Conservation (phyloP, 2,797 vertebrate species). For the Chelon labrosus region DNA sequence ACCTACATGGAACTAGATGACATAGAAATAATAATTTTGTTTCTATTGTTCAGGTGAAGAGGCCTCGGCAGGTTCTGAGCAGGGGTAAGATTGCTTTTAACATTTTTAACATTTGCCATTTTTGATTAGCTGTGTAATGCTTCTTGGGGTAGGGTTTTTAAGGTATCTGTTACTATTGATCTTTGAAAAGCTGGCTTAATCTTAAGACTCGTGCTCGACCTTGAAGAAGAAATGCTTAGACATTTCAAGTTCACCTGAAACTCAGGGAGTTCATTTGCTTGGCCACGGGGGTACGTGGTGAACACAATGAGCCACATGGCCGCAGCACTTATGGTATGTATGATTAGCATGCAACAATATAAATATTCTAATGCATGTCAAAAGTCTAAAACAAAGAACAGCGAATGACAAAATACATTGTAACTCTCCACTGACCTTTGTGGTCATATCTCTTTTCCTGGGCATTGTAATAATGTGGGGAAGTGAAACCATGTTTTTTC, state of each 20-base stretch:
- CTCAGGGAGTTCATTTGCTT: conserved; percentile 77
- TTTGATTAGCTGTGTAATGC: conserved; percentile 29
- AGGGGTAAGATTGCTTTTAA: conserved; percentile 82
- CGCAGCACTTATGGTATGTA: conserved; percentile 77
- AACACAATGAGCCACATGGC: conserved; percentile 74
- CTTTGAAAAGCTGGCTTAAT: conserved; percentile 61
- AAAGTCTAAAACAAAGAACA: conserved; percentile 33
- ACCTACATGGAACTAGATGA: background rate
- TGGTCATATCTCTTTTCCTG: conserved; percentile 53
- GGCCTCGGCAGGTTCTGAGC: conserved; percentile 78
- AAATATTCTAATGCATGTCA: conserved; percentile 61
- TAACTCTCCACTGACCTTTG: conserved; percentile 52
- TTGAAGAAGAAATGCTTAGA: conserved; percentile 70
- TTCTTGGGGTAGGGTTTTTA: conserved; percentile 47
- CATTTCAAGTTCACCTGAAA: conserved; percentile 78
- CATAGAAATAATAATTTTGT: background rate
- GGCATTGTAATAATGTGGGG: conserved; percentile 62
- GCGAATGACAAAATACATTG: conserved; percentile 23
- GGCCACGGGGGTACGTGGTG: conserved; percentile 69
- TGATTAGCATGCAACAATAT: conserved; percentile 72
- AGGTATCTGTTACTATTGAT: conserved; percentile 42
- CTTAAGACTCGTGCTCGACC: conserved; percentile 52
- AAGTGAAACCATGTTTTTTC: conserved; percentile 76
- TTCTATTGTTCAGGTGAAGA: conserved; percentile 75
- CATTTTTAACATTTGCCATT: conserved; percentile 17